A percentile compares a stretch with the other conserved stretches of the same genome.
Evolutionary conservation across 2,113 vertebrate species (phyloP).

Genomic region (Genyomyrus donnyi): DNA sequence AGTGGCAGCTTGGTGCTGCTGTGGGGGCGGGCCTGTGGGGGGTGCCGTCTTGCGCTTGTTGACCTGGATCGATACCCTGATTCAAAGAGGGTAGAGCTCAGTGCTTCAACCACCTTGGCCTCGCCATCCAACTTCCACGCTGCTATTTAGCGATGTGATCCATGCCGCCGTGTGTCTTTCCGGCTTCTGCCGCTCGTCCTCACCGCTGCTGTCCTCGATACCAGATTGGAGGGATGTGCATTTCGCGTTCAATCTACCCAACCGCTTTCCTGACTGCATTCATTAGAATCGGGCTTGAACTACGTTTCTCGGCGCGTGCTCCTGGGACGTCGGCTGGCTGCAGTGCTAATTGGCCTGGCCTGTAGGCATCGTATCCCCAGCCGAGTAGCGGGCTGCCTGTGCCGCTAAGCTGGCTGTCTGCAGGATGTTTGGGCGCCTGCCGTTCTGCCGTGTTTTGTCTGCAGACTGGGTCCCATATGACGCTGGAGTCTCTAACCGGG

Average conservation of each 20-base stretch:
- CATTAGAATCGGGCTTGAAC: constrained; percentile 30
- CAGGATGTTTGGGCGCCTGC: background rate
- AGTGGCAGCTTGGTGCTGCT: background rate
- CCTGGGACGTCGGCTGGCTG: background rate
- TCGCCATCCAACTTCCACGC: background rate
- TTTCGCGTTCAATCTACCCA: constrained; percentile 35
- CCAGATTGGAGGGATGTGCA: constrained; percentile 29
- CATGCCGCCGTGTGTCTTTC: background rate
- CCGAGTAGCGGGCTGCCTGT: background rate
- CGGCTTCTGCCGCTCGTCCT: background rate
- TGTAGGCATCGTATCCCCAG: background rate
- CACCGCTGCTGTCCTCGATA: constrained; percentile 8
- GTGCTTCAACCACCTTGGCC: background rate
- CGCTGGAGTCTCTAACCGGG: background rate
- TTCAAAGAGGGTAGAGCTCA: background rate
- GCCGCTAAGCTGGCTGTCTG: background rate
- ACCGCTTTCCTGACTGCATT: constrained; percentile 39
- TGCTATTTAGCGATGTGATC: background rate
- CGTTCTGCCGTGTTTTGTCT: background rate
- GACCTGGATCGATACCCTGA: background rate
- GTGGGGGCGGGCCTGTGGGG: background rate
- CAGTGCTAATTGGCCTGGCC: background rate
- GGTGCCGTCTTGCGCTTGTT: background rate
- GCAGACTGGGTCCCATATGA: background rate
- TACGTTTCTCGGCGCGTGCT: background rate